phyloP scores from a whole-genome alignment of 1,140 invertebrate genomes.

The Brachionus rubens region DNA sequence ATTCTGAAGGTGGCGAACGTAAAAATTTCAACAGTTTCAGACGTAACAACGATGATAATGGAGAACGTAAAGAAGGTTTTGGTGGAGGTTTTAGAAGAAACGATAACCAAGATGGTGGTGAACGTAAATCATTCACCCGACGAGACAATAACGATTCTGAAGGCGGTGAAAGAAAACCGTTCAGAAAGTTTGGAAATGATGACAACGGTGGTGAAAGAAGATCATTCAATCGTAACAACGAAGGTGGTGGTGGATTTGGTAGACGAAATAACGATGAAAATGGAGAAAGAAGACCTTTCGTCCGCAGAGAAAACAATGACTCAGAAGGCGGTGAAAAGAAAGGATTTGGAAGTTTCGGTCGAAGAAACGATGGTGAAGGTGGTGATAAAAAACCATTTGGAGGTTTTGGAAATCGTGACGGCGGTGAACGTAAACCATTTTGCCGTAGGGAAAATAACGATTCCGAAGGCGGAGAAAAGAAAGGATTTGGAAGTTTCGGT shows the following conservation, averaged over 20 bases:
- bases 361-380: background rate
- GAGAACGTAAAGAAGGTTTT: background rate
- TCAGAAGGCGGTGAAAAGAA: background rate
- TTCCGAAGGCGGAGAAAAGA: background rate
- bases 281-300: background rate
- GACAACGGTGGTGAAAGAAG: background rate
- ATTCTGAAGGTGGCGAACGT: background rate
- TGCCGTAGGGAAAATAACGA: background rate
- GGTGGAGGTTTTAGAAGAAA: background rate
- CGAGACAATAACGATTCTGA: background rate
- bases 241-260: background rate
- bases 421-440: background rate
- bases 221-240: background rate
- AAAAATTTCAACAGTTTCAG: background rate
- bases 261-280: background rate
- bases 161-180: background rate
- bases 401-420: background rate
- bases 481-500: background rate
- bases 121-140: background rate
- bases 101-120: background rate
- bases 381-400: background rate
- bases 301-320: background rate
- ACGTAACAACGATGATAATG: background rate
- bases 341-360: background rate
- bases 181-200: background rate